Percentiles rank a stretch among this genome's conserved stretches.
Evolutionary conservation across 2,888 invertebrate species (phyloP).

Genomic region (Troides aeacus): DNA sequence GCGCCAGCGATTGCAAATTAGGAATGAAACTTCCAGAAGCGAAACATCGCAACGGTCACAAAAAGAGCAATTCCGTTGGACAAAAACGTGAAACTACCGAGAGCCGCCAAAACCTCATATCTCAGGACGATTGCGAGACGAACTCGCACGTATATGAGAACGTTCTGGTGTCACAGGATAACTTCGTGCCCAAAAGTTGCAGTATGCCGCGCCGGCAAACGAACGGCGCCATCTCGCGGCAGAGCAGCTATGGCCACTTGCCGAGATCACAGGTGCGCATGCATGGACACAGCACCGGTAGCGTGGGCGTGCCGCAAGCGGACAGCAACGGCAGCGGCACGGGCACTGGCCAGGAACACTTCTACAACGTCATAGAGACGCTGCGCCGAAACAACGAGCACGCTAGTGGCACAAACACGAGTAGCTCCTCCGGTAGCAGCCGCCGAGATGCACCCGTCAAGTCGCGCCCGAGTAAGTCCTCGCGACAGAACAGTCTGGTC

Average conservation of each 20-base stretch:
- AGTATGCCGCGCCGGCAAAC: constrained; percentile 73
- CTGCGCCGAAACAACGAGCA: constrained; percentile 48
- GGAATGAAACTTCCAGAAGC: constrained; percentile 57
- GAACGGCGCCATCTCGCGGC: constrained; percentile 57
- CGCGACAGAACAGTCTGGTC: constrained; percentile 64
- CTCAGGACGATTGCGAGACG: constrained; percentile 61
- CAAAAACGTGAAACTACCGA: constrained; percentile 71
- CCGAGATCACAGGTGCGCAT: constrained; percentile 64
- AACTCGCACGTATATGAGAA: constrained; percentile 73
- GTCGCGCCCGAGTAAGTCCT: constrained; percentile 41
- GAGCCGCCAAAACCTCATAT: constrained; percentile 71
- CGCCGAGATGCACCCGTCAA: constrained; percentile 44
- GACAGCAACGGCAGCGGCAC: constrained; percentile 44
- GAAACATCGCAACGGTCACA: constrained; percentile 58
- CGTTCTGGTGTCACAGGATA: constrained; percentile 51
- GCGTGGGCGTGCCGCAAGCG: constrained; percentile 54
- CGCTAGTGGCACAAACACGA: constrained; percentile 51
- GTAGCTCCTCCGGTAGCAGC: constrained; percentile 62
- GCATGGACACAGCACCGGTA: constrained; percentile 59
- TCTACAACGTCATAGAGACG: constrained; percentile 67
- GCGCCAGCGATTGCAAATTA: constrained; percentile 70
- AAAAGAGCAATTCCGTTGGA: constrained; percentile 73
- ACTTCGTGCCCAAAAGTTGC: constrained; percentile 67
- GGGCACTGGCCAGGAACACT: constrained; percentile 62
- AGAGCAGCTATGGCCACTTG: constrained; percentile 66